A percentile compares a stretch with the other conserved stretches of the same genome.
These are phyloP conservation scores for Manis pentadactyla DNA, from an alignment of 2,797 vertebrate species.

Conservation along the genomic window DNA sequence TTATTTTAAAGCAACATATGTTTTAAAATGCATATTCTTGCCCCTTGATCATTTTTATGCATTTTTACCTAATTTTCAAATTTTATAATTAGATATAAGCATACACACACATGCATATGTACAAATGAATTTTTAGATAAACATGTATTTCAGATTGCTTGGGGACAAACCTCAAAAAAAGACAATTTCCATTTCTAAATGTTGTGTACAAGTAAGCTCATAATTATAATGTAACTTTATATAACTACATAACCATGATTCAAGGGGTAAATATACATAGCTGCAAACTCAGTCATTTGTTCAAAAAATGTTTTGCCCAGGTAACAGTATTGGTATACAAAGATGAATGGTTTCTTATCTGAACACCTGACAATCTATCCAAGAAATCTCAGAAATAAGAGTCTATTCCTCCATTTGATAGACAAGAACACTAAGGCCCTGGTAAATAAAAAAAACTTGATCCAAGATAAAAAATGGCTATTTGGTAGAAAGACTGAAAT, in stretches of 20 bases:
- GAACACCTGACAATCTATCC: background rate
- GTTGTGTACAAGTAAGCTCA: background rate
- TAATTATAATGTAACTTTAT: background rate
- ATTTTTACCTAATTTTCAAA: constrained; percentile 46
- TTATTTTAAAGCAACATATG: constrained; percentile 44
- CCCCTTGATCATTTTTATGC: background rate
- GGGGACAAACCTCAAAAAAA: constrained; percentile 28
- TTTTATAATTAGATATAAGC: background rate
- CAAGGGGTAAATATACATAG: background rate
- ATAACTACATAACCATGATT: background rate
- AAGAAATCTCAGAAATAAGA: background rate
- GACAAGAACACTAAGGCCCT: background rate
- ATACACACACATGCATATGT: background rate
- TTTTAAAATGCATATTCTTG: background rate
- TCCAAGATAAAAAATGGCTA: background rate
- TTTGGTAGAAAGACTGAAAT: background rate
- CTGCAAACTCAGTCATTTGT: background rate
- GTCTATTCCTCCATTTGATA: background rate
- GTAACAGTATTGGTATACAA: background rate
- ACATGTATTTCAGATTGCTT: background rate
- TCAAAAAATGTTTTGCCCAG: background rate
- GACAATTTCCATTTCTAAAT: constrained; percentile 22
- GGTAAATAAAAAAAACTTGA: background rate
- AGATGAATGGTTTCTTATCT: background rate
- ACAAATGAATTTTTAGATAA: constrained; percentile 30